Evolutionary conservation across 2,888 invertebrate genomes (phyloP), one percentile per base, ranked within the genome.

Genomic region (Pelosia muscerda): DNA sequence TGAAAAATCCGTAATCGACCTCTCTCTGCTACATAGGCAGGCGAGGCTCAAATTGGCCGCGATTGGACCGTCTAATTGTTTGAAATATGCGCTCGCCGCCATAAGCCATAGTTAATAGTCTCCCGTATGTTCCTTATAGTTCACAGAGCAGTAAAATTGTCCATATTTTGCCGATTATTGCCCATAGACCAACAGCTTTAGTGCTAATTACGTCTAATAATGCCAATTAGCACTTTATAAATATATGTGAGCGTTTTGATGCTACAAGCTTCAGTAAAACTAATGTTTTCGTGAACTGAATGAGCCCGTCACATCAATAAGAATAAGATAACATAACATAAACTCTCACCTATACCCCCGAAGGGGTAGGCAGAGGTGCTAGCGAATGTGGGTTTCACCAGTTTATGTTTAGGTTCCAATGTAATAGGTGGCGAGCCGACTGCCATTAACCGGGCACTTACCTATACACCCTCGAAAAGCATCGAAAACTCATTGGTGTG

Each of bases 21-120:
- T 66, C 25, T 77, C 64, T 2, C 71, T 49, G 81, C 78, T 23
- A 81, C 92, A 87, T 72, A 76, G 76, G 75, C 79, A 69, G 71
- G 66, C 69, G 79, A 81, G 81, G 83, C 81, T 86, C 88, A 89
- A 91, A 92, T 92, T 92, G 92, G 90, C 84, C 82, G 84, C 88
- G 90, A 92, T 90, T 88, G 91, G 87, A 69, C 83, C 83, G 82
- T 85, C 88, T 92, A 93, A 93, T 93, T 92, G 92, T 89, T 87
- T 90, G 90, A 92, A 92, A 91, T 92, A 93, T 92, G 89, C 89
- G 86, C 82, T 84, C 76, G 68, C 65, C 67, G 79, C 77, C 78
- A 82, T 79, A 83, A 85, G 84, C 87, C 88, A 90, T 90, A 88
- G 87, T 88, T 84, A 82, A 85, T 83, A 78, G 76, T 74, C 75